phyloP scores from a whole-genome alignment of 92 coral and sea anemone genomes.

The Metridium senile region DNA sequence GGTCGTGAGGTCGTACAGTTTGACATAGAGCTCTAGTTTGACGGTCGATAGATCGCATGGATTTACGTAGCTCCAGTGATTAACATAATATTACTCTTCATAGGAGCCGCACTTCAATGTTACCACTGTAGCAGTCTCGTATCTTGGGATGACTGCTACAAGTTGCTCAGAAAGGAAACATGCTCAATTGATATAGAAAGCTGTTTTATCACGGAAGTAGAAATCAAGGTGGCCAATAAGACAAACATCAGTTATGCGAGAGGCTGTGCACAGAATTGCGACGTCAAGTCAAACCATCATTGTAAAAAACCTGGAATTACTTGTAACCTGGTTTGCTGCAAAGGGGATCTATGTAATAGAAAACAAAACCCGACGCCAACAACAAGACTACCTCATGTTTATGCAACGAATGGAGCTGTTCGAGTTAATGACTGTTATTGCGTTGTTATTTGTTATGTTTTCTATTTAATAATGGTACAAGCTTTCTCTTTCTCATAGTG shows the following conservation, averaged over 20 bases:
- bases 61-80: no score
- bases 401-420: not conserved
- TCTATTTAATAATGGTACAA: no score
- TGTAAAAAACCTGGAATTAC: not conserved
- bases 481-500: no score
- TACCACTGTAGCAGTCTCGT: not conserved
- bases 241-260: not conserved
- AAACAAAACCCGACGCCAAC: not conserved
- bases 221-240: not conserved
- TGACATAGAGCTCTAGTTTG: no score
- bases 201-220: not conserved
- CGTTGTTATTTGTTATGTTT: not conserved
- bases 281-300: not conserved
- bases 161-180: not conserved
- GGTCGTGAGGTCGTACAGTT: no score
- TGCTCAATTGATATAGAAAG: not conserved
- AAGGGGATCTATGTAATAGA: not conserved
- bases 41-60: no score
- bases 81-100: not conserved
- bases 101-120: not conserved
- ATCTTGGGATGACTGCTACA: conserved; percentile 1
- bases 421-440: not conserved
- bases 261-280: conserved; percentile 4
- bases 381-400: not conserved
- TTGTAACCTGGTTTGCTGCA: not conserved